These are phyloP conservation scores for Cavia aperea DNA, from an alignment of 2,113 vertebrate species.

Conservation along the genomic window DNA sequence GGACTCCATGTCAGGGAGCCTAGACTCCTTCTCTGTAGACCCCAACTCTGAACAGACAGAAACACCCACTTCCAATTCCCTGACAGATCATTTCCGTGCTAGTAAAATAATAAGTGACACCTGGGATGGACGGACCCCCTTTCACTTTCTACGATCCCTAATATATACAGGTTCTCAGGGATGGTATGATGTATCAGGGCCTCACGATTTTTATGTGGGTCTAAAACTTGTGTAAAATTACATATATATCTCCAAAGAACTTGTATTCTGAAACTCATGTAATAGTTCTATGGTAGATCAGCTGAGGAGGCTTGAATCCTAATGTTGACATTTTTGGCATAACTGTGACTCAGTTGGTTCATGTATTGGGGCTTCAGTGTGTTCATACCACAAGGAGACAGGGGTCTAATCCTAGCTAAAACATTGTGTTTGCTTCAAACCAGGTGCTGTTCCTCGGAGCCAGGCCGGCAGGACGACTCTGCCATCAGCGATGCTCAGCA, in stretches of 20 bases:
- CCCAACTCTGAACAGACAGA: neutral
- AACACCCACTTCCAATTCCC: neutral
- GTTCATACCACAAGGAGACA: neutral
- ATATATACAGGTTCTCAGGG: neutral
- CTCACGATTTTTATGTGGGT: neutral
- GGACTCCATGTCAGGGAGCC: neutral
- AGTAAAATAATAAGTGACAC: neutral
- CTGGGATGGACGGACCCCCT: neutral
- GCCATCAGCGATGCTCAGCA: neutral
- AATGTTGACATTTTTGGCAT: neutral
- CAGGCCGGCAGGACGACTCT: neutral
- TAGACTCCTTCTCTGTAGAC: neutral
- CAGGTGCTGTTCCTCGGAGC: neutral
- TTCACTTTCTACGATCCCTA: neutral
- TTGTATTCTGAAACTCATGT: constrained; percentile 6
- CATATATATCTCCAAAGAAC: neutral
- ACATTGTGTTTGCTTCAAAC: neutral
- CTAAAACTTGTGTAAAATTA: neutral
- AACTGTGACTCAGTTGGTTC: neutral
- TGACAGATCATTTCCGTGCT: neutral
- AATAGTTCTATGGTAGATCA: neutral
- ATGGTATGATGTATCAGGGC: neutral
- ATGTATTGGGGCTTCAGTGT: neutral
- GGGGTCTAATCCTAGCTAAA: neutral
- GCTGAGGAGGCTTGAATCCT: neutral